Conservation (phyloP, 1,140 invertebrate species). For the Drosophila repletoides region DNA sequence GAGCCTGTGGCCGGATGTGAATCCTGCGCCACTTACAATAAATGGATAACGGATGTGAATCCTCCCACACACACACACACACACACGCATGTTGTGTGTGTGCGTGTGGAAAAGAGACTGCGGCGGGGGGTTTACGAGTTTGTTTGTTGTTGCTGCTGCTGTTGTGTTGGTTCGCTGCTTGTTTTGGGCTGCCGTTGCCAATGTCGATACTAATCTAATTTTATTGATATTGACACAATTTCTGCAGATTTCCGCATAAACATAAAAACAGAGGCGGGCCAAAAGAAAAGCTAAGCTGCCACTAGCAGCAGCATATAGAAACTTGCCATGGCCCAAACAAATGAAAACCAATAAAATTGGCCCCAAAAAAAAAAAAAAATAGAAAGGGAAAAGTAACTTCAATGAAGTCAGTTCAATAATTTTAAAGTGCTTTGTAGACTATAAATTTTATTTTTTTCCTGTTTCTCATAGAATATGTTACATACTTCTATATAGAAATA, state of each 20-base stretch:
- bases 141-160: constrained; percentile 56
- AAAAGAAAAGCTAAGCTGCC: constrained; percentile 21
- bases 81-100: constrained; percentile 40
- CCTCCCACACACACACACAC: constrained; percentile 28
- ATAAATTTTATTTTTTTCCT: too few species aligned
- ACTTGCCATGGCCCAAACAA: constrained; percentile 44
- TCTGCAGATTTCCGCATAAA: constrained; percentile 80
- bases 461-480: too few species aligned
- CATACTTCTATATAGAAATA: too few species aligned
- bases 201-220: constrained; percentile 81
- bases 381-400: background rate
- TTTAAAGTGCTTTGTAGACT: background rate
- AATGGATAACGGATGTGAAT: constrained; percentile 18
- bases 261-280: constrained; percentile 68
- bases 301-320: constrained; percentile 24
- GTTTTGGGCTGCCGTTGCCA: constrained; percentile 59
- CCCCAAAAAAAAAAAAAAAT: constrained; percentile 6
- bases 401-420: background rate
- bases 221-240: constrained; percentile 81
- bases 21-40: constrained; percentile 13
- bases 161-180: constrained; percentile 37
- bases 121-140: constrained; percentile 8
- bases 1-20: constrained; percentile 39
- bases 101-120: background rate
- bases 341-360: constrained; percentile 69